These are phyloP conservation scores for Syngnathoides biaculeatus DNA, from an alignment of 2,113 vertebrate genomes.

Conservation along the genomic window DNA sequence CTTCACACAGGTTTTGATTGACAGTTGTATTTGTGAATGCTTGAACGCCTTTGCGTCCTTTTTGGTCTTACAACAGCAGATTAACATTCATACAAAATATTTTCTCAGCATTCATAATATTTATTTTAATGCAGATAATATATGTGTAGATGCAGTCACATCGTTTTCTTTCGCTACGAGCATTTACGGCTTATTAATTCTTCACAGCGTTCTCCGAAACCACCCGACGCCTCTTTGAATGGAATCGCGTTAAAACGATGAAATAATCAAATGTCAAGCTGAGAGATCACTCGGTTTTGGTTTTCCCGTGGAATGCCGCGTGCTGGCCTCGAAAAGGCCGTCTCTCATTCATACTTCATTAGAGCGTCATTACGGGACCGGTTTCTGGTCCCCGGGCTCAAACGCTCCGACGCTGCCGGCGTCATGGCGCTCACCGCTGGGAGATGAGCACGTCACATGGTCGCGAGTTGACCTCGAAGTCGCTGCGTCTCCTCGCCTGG, in stretches of 20 bases:
- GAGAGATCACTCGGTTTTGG: constrained; percentile 2
- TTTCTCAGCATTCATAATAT: not conserved
- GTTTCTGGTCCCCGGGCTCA: constrained; percentile 45
- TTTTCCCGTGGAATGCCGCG: constrained; percentile 3
- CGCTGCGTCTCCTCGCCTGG: constrained; percentile 82
- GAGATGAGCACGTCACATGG: constrained; percentile 81
- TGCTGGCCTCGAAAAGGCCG: constrained; percentile 15
- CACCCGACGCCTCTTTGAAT: not conserved
- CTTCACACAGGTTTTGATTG: not conserved
- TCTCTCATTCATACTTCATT: constrained; percentile 67
- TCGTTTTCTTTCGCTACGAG: not conserved
- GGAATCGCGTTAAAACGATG: not conserved
- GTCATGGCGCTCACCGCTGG: constrained; percentile 77
- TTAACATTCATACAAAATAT: not conserved
- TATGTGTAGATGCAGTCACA: not conserved
- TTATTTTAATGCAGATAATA: no score
- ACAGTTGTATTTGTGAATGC: no score
- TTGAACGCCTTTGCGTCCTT: no score
- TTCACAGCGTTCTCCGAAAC: not conserved
- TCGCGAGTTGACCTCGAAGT: constrained; percentile 81
- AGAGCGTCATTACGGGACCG: constrained; percentile 59
- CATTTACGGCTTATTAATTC: constrained; percentile 1
- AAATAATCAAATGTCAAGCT: constrained; percentile 2
- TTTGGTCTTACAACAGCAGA: no score
- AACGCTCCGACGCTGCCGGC: not conserved